These are phyloP conservation scores for Nothobranchius furzeri DNA, from an alignment of 2,113 vertebrate species.

Conservation along the genomic window DNA sequence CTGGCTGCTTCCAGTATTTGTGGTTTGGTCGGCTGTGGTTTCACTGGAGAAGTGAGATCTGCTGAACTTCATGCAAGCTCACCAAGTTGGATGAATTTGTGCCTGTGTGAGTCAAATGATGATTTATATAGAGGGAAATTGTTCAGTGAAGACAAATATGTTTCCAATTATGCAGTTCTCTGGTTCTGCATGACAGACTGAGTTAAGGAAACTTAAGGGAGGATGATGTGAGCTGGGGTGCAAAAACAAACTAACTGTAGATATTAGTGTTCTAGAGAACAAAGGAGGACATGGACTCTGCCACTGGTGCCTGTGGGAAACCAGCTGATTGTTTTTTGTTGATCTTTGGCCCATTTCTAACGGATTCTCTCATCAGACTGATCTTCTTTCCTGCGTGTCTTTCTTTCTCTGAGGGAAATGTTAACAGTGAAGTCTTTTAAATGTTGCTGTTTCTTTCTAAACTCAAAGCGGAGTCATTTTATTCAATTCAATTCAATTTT, in stretches of 20 bases:
- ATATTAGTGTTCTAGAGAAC: slow-evolving; percentile 16
- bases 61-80: too few relatives aligned
- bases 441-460: background rate
- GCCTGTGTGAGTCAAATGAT: too few relatives aligned
- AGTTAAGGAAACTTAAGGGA: background rate
- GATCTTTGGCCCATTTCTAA: slow-evolving; percentile 35
- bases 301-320: slow-evolving; percentile 34
- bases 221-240: background rate
- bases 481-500: too few relatives aligned
- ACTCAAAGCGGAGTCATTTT: background rate
- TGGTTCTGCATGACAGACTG: too few relatives aligned
- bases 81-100: too few relatives aligned
- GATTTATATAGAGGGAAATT: too few relatives aligned
- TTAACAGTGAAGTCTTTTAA: background rate
- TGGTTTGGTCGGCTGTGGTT: too few relatives aligned
- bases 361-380: slow-evolving; percentile 21
- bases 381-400: background rate
- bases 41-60: too few relatives aligned
- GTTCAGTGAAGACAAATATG: too few relatives aligned
- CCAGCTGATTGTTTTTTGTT: slow-evolving; percentile 32
- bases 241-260: slow-evolving; percentile 9
- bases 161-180: too few relatives aligned
- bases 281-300: slow-evolving; percentile 20
- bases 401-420: background rate
- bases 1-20: too few relatives aligned